A percentile compares a stretch with the other conserved stretches of the same genome.
Conservation (phyloP, 2,888 invertebrate species). For the Hirtodrosophila trivittata region DNA sequence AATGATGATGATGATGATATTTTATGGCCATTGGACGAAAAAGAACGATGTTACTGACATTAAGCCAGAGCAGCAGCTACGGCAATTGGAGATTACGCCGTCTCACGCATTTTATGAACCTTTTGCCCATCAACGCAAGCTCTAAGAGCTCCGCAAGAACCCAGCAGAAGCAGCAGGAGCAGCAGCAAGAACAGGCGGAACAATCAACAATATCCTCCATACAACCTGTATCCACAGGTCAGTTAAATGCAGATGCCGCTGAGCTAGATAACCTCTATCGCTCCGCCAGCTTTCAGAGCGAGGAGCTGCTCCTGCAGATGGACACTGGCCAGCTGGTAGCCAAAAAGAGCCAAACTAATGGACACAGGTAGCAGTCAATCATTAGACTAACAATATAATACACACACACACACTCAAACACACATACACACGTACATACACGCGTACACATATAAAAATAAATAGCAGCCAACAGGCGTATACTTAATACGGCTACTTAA, state of each 20-base stretch:
- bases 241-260: constrained; percentile 9
- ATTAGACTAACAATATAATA: constrained; percentile 8
- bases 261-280: constrained; percentile 45
- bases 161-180: constrained; percentile 41
- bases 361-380: constrained; percentile 55
- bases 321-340: constrained; percentile 38
- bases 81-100: constrained; percentile 44
- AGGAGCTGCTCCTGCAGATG: constrained; percentile 71
- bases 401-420: neutral
- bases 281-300: constrained; percentile 72
- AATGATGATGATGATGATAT: constrained; percentile 34
- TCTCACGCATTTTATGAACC: constrained; percentile 67
- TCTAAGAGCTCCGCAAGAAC: constrained; percentile 26
- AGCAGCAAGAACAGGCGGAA: constrained; percentile 31
- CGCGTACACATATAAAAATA: neutral
- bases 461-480: constrained; percentile 33
- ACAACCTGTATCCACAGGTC: neutral
- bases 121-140: constrained; percentile 50
- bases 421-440: neutral
- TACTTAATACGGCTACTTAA: constrained; percentile 49
- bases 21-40: constrained; percentile 43
- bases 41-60: constrained; percentile 13
- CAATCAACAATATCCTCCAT: constrained; percentile 15
- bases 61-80: constrained; percentile 3
- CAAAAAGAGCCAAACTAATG: constrained; percentile 29